Evolutionary conservation across 2,113 vertebrate species (phyloP), one percentile per base, ranked within the genome.

Genomic region (Chiloscyllium plagiosum): DNA sequence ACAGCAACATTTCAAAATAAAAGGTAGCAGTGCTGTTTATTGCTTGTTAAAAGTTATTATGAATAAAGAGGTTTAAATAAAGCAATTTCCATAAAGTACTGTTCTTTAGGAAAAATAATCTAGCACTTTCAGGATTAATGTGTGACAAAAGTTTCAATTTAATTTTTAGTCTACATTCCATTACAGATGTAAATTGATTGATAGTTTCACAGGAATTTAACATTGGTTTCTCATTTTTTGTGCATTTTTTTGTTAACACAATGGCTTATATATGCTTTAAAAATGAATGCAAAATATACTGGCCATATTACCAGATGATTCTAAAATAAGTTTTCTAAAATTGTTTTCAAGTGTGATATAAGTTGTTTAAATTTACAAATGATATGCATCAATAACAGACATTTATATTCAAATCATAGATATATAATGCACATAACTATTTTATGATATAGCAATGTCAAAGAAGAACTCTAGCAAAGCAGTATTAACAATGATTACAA

Each of bases 201-300:
- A 76, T 52, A 50, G 52, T 29, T 93, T 66, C 17, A 24, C 33
- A 52, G n/a, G 68, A 72, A 72, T 95, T 72, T 95, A 15, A 52
- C 69, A 95, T 72, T 95, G 29, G 68, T 50, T 95, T 70, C 72
- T 70, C 42, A 95, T 47, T 95, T 72, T 52, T 95, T 95, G 42
- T 47, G 15, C 47, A n/a, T 13, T 50, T 50, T 69, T 89, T 66
- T 42, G 68, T 61, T n/a, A 37, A 47, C 68, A 50, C 4, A 2
- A 6, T 52, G 42, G 94, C 94, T 72, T 26, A 47, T 72, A 33
- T 5, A 24, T 47, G 69, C 42, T 95, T 33, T 72, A 26, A 95
- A 72, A 72, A 93, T 66, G 26, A 65, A 83, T 83, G 80, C 42
- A 4, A 42, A 37, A 83, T 42, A 19, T 26, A 90, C 33, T 90